Base-by-base conservation (phyloP, 2,113 vertebrate genomes). In the Acanthochromis polyacanthus region DNA sequence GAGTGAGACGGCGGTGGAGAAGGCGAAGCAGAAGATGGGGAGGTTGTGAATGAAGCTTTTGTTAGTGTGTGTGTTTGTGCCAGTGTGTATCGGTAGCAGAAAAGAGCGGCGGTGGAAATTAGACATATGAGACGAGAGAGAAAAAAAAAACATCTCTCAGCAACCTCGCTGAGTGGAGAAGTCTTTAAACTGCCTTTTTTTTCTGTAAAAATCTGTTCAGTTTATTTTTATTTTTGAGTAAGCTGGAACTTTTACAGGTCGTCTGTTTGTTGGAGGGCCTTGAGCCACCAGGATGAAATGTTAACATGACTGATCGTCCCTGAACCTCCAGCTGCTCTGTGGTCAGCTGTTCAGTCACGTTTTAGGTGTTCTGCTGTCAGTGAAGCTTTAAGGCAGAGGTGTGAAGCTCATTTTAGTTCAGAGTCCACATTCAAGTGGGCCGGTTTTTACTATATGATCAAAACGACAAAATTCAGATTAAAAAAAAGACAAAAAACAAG, bases 41-140 rank as follows among this genome's bases (percentile, higher is more conserved):
- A 78, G 86, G 75, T 80, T 71, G 53, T 80, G 81, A 87, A 89
- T 80, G 73, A 52, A 22, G 69, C 55, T 17, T 87, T 78, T 85
- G 64, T 81, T 60, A 25, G 68, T 10, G 51, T n/a, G 82, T 17
- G 82, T 17, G 43, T 38, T 40, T 65, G 78, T 32, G 63, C 16
- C 40, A 23, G 36, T 76, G 79, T 38, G 60, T 73, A 38, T 61
- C 22, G 10, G 43, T 36, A 23, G 30, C 32, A 65, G 62, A 46
- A 55, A 56, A 82, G 61, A 80, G 67, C 65, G 17, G 38, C 8
- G 15, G 60, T 32, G 56, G 43, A 66, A 53, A 57, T 73, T 64
- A 59, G 28, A 77, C 32, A 58, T 65, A 36, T 59, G 32, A 66
- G 67, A 52, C 46, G 32, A 46, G 25, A 67, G 40, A 50, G 55